Evolutionary conservation across 2,888 invertebrate species (phyloP), one percentile per base, ranked within the genome.

Genomic region (Spisula subtruncata): DNA sequence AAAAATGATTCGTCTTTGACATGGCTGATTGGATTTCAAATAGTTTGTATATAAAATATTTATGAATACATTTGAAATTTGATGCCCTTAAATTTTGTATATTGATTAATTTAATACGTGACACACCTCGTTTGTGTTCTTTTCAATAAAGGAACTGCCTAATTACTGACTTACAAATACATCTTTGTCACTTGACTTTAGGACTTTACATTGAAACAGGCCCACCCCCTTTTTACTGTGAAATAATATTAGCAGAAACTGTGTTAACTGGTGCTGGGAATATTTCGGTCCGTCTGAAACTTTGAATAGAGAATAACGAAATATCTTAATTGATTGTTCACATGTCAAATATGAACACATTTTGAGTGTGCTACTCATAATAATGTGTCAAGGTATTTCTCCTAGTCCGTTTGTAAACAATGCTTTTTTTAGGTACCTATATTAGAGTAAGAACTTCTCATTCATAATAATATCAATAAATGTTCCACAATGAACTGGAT

Each of bases 321-420:
- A 75, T 75, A 32, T 75, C 32, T 32, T 12, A n/a, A 75, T 75
- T 75, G 18, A 18, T 75, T 35, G 35, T 75, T 75, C 75, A 75
- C 16, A 32, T 75, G 75, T 16, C 75, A 75, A 71, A 25, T 14
- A 18, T 8, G 0, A 75, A 75, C 18, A 35, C 32, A 14, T 18
- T 4, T 32, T 35, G 16, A n/a, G 35, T 12, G 32, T 14, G 8
- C 8, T 5, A 18, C 35, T 35, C 25, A 41, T 41, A 41, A 41
- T 32, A 35, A 1, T n/a, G n/a, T n/a, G n/a, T 12, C 32, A n/a
- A 32, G 18, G 18, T 0, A 35, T 25, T 25, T 8, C 71, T 16
- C 75, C 32, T 32, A 18, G 18, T 32, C 35, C 75, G 18, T 32
- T 35, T 32, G 75, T 75, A 75, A 75, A 75, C 75, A 75, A 75